These are phyloP conservation scores for Drosophila subobscura DNA, from an alignment of 1,140 invertebrate species.

Conservation along the genomic window DNA sequence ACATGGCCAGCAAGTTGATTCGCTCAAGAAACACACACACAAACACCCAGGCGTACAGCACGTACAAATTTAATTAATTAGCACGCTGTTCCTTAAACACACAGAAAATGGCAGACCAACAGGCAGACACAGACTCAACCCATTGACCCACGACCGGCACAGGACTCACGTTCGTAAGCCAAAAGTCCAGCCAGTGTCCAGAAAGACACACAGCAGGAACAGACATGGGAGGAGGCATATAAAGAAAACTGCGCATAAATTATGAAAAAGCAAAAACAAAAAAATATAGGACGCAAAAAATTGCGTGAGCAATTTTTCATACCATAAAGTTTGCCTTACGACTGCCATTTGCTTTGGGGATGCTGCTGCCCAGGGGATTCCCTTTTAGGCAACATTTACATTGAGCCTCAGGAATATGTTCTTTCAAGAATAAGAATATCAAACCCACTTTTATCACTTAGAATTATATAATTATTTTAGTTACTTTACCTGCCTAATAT, in stretches of 20 bases:
- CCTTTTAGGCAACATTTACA: no score
- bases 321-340: constrained; percentile 15
- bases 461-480: no score
- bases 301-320: constrained; percentile 37
- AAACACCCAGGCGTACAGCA: constrained; percentile 44
- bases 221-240: constrained; percentile 26
- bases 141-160: constrained; percentile 4
- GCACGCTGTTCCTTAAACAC: constrained; percentile 76
- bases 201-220: constrained; percentile 3
- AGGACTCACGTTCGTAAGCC: constrained; percentile 63
- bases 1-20: constrained; percentile 45
- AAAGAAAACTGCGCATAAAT: constrained; percentile 76
- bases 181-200: constrained; percentile 41
- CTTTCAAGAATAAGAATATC: no score
- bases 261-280: constrained; percentile 64
- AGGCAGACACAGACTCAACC: not conserved
- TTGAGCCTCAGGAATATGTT: no score
- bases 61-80: constrained; percentile 82
- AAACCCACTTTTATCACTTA: no score
- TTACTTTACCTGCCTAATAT: no score
- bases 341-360: not conserved
- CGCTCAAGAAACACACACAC: constrained; percentile 40
- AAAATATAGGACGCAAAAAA: constrained; percentile 38
- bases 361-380: no score
- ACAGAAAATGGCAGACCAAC: constrained; percentile 23